phyloP scores from a whole-genome alignment of 1,140 invertebrate genomes.

The Heterodera schachtii region DNA sequence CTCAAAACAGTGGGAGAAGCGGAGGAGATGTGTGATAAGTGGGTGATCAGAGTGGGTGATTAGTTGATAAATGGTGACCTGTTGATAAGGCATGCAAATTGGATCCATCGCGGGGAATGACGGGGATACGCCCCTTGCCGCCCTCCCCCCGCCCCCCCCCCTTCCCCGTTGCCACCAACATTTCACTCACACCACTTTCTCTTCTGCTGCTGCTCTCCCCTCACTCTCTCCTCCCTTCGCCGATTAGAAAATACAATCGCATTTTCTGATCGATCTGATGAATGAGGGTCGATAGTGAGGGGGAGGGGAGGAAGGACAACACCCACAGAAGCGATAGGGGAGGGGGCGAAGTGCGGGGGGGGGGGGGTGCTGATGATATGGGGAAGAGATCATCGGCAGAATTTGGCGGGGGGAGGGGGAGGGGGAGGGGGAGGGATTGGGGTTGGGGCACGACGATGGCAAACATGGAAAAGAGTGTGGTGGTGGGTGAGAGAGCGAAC shows the following conservation, averaged over 20 bases:
- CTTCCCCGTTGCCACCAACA: background rate
- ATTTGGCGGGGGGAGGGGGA: background rate
- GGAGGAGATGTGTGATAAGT: background rate
- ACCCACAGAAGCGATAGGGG: constrained; percentile 4
- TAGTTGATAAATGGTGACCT: too few relatives aligned
- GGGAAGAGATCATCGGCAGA: background rate
- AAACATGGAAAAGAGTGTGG: background rate
- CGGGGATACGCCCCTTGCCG: too few relatives aligned
- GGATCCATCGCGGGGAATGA: background rate
- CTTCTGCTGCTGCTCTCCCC: background rate
- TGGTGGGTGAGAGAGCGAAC: background rate
- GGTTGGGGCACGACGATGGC: background rate
- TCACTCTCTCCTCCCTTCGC: background rate
- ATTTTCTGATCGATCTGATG: constrained; percentile 2
- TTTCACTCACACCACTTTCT: background rate
- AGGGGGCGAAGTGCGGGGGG: background rate
- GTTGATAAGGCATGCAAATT: background rate
- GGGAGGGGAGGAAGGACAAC: constrained; percentile 1
- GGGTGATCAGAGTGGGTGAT: too few relatives aligned
- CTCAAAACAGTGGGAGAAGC: too few relatives aligned
- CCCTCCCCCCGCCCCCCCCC: too few relatives aligned
- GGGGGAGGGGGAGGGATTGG: too few relatives aligned
- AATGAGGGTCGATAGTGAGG: constrained; percentile 6
- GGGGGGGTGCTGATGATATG: background rate
- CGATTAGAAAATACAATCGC: background rate